A percentile compares a stretch with the other conserved stretches of the same genome.
Evolutionary conservation across 2,797 vertebrate genomes (phyloP).

Genomic region (Onychomys torridus): DNA sequence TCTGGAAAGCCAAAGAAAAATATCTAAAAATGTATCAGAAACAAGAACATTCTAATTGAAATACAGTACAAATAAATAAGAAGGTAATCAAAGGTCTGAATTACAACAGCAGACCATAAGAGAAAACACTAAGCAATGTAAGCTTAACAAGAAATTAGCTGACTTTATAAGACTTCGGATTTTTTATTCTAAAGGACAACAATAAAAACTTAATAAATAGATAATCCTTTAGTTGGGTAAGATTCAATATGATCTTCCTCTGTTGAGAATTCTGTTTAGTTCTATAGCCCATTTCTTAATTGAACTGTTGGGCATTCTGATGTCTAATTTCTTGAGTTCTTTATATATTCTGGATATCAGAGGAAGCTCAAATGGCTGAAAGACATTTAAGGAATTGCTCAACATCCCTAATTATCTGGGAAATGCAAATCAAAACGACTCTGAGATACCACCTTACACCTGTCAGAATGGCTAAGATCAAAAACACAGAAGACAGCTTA

Average conservation of each 20-base stretch:
- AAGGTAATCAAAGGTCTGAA: conserved; percentile 3
- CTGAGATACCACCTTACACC: too few relatives aligned
- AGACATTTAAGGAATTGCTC: too few relatives aligned
- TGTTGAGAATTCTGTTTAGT: too few relatives aligned
- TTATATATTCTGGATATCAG: too few relatives aligned
- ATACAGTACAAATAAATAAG: neutral
- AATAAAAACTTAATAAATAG: neutral
- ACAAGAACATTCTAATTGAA: neutral
- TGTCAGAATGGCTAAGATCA: too few relatives aligned
- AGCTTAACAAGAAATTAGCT: neutral
- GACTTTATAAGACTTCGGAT: neutral
- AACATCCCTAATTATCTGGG: too few relatives aligned
- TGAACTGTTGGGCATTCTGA: too few relatives aligned
- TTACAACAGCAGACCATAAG: neutral
- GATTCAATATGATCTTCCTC: neutral
- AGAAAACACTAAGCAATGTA: neutral
- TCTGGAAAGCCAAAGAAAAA: neutral
- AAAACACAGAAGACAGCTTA: too few relatives aligned
- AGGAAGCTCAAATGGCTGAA: too few relatives aligned
- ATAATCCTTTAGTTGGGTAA: neutral
- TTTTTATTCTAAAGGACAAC: neutral
- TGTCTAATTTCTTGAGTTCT: too few relatives aligned
- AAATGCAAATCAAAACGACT: too few relatives aligned
- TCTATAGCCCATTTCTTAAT: too few relatives aligned
- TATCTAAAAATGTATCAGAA: neutral